phyloP scores from a whole-genome alignment of 2,113 vertebrate genomes.

The Rhinopomastus cyanomelas region DNA sequence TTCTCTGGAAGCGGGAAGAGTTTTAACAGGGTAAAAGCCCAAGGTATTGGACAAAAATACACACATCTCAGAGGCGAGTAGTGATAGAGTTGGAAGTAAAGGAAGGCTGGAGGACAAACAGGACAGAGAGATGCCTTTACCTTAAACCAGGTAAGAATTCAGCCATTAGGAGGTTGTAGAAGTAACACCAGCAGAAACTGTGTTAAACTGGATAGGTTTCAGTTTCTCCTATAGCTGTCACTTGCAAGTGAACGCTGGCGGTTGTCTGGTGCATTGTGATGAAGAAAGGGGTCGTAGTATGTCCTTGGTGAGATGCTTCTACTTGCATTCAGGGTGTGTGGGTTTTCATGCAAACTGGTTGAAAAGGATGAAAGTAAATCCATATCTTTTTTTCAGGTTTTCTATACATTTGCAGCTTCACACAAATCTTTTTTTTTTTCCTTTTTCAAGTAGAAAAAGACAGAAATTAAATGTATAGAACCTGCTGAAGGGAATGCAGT shows the following conservation, averaged over 20 bases:
- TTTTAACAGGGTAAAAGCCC: not conserved
- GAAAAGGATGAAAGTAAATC: not conserved
- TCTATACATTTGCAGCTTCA: fast-evolving
- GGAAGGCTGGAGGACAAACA: not conserved
- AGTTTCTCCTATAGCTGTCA: not conserved
- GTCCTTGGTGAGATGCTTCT: not conserved
- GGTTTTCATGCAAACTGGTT: not conserved
- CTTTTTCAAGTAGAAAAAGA: not conserved
- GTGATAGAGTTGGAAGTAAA: not conserved
- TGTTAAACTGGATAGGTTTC: not conserved
- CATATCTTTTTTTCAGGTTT: not conserved
- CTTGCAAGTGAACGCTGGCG: not conserved
- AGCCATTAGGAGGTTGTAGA: fast-evolving
- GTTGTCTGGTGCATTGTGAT: not conserved
- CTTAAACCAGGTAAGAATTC: not conserved
- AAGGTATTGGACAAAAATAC: not conserved
- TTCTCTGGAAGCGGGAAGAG: not conserved
- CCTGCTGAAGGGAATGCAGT: not conserved
- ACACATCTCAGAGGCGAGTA: not conserved
- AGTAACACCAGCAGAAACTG: not conserved
- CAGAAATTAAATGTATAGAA: not conserved
- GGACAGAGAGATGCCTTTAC: not conserved
- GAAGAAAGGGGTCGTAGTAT: not conserved
- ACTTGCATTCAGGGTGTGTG: not conserved
- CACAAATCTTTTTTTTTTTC: not conserved